Conservation (phyloP, 2,888 invertebrate genomes). For the Alsophila aescularia region DNA sequence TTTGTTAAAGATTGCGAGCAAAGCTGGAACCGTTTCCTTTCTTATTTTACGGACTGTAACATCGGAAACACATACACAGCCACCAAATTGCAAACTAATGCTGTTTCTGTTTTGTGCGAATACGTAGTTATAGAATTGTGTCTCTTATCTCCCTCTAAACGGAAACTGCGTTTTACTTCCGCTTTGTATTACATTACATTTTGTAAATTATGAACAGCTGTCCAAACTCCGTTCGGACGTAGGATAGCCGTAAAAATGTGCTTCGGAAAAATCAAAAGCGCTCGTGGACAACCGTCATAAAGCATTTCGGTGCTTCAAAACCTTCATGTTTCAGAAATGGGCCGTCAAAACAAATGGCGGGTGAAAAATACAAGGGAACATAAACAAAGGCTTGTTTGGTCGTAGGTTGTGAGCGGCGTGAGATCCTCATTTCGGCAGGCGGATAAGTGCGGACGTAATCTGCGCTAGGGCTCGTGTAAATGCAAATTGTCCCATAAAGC, state of each 20-base stretch:
- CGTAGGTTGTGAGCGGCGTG: constrained; percentile 62
- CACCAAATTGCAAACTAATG: constrained; percentile 36
- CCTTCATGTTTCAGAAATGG: constrained; percentile 67
- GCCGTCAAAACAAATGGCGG: constrained; percentile 77
- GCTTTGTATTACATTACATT: constrained; percentile 31
- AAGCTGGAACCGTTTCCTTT: constrained; percentile 24
- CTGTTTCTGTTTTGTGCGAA: constrained; percentile 35
- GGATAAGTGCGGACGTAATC: constrained; percentile 82
- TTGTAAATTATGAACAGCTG: constrained; percentile 33
- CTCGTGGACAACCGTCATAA: constrained; percentile 51
- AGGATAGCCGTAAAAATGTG: constrained; percentile 45
- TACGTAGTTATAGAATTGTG: constrained; percentile 28
- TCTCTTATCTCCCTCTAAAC: constrained; percentile 29
- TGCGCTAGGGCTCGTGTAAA: constrained; percentile 82
- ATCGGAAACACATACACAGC: constrained; percentile 36
- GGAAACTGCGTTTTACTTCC: constrained; percentile 31
- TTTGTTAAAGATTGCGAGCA: constrained; percentile 26
- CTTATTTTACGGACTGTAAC: constrained; percentile 34
- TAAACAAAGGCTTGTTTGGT: constrained; percentile 80
- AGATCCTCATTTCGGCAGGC: constrained; percentile 74
- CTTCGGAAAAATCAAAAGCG: constrained; percentile 60
- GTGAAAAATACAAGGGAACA: constrained; percentile 77
- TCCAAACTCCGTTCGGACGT: constrained; percentile 20
- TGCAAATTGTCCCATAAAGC: constrained; percentile 84
- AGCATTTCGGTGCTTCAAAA: constrained; percentile 60